phyloP scores from a whole-genome alignment of 35 echinoderm and acorn worm genomes.

The Ophiothrix spiculata region DNA sequence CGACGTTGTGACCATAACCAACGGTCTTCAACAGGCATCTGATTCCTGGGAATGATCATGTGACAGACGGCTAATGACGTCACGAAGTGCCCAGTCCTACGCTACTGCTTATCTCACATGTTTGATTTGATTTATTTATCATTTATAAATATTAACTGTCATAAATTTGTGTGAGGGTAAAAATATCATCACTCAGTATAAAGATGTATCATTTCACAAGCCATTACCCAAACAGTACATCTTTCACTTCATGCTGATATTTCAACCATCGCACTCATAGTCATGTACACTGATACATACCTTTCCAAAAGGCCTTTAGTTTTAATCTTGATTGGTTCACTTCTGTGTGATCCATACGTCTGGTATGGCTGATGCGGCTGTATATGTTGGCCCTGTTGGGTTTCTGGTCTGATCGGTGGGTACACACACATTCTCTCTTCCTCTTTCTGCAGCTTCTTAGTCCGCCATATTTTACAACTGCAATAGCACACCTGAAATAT shows the following conservation, averaged over 20 bases:
- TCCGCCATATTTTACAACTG: constrained; percentile 58
- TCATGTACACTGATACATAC: constrained; percentile 13
- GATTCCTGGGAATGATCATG: no score
- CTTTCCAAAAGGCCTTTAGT: constrained; percentile 84
- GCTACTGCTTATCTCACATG: background rate
- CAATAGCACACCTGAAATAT: constrained; percentile 15
- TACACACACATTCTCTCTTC: constrained; percentile 81
- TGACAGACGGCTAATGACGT: no score
- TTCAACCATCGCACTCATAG: background rate
- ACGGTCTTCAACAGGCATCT: no score
- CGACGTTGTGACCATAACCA: no score
- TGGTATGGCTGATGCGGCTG: constrained; percentile 67
- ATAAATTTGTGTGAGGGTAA: no score
- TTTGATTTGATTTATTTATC: background rate
- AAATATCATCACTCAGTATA: no score
- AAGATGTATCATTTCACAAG: background rate
- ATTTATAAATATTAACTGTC: no score
- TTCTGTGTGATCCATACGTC: constrained; percentile 68
- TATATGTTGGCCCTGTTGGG: constrained; percentile 59
- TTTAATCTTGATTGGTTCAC: constrained; percentile 88
- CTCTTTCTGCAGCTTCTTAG: constrained; percentile 78
- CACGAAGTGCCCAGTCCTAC: no score
- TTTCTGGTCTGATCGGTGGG: constrained; percentile 89
- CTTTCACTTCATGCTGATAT: no score
- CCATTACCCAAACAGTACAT: no score